Percentiles rank a stretch among this genome's conserved stretches.
Evolutionary conservation across 2,113 vertebrate species (phyloP).

Genomic region (Ranitomeya imitator): DNA sequence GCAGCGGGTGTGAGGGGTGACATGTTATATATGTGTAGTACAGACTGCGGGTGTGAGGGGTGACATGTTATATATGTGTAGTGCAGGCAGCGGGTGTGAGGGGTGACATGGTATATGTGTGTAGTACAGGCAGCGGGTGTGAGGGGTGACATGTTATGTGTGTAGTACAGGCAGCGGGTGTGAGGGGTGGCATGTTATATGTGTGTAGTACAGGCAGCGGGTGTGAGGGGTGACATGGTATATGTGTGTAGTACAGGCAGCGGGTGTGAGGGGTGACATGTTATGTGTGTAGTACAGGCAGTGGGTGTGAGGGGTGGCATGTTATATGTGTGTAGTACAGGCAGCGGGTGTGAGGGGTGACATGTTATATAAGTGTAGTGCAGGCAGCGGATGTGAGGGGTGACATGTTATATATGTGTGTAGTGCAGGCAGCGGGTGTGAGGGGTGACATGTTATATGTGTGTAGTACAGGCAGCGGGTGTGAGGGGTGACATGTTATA

Average conservation of each 20-base stretch:
- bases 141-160: too few species aligned
- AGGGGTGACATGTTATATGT: neutral
- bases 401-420: neutral
- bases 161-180: neutral
- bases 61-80: neutral
- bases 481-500: neutral
- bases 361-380: neutral
- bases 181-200: neutral
- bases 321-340: neutral
- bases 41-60: too few species aligned
- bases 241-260: neutral
- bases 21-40: neutral
- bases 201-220: neutral
- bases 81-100: neutral
- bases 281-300: neutral
- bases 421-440: neutral
- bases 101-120: neutral
- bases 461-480: neutral
- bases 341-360: slow-evolving; percentile 22
- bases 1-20: slow-evolving; percentile 26
- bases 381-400: slow-evolving; percentile 34
- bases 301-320: neutral
- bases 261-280: neutral
- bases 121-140: neutral
- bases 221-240: neutral